These are phyloP conservation scores for Osedax fenrisi DNA, from an alignment of 2,888 invertebrate genomes.

Conservation along the genomic window DNA sequence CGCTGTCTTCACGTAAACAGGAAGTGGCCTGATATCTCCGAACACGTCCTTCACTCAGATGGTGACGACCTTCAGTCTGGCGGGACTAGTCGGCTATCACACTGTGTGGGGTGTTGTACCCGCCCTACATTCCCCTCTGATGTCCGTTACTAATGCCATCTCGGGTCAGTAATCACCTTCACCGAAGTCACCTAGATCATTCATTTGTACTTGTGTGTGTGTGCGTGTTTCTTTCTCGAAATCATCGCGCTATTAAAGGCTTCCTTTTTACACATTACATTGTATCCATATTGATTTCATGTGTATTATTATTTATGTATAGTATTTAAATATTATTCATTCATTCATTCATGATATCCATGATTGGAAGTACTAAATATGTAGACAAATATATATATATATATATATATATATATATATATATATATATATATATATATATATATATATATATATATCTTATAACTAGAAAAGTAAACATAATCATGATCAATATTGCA, in stretches of 20 bases:
- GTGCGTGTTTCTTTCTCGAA: too few relatives aligned
- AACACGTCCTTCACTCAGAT: slow-evolving; percentile 73
- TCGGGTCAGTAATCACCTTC: too few relatives aligned
- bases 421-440: neutral
- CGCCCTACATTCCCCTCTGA: slow-evolving; percentile 75
- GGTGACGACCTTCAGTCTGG: slow-evolving; percentile 71
- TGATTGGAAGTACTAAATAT: too few relatives aligned
- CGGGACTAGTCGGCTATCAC: slow-evolving; percentile 72
- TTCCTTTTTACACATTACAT: too few relatives aligned
- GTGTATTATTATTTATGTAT: too few relatives aligned
- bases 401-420: neutral
- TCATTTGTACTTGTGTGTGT: too few relatives aligned
- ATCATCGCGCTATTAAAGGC: too few relatives aligned
- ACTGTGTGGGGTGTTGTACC: slow-evolving; percentile 85
- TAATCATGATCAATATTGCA: neutral
- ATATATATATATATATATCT: neutral
- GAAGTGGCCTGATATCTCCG: slow-evolving; percentile 66
- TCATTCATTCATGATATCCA: too few relatives aligned
- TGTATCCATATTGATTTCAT: too few relatives aligned
- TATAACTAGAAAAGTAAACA: neutral
- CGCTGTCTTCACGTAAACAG: too few relatives aligned
- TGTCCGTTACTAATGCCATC: slow-evolving; percentile 84
- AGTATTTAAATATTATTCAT: too few relatives aligned
- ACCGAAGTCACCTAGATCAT: too few relatives aligned
- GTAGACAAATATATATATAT: neutral